Conservation (phyloP, 2,888 invertebrate genomes). For the Pomacea canaliculata region DNA sequence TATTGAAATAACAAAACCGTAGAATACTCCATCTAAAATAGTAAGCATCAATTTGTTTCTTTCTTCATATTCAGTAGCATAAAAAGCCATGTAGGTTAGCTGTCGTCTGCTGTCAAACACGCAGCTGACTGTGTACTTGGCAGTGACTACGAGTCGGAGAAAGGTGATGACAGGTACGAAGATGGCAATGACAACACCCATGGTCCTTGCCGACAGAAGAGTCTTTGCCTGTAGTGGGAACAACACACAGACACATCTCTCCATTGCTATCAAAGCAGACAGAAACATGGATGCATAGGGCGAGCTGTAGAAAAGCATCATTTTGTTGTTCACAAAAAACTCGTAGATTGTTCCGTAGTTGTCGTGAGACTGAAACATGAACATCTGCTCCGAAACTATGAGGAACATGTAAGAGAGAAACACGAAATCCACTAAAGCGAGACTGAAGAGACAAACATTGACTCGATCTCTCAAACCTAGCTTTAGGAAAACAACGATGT, state of each 20-base stretch:
- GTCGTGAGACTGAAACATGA: not conserved
- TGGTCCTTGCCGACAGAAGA: not conserved
- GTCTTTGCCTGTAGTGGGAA: not conserved
- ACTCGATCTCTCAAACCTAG: conserved; percentile 2
- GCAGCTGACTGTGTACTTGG: not conserved
- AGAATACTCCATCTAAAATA: not conserved
- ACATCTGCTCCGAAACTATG: not conserved
- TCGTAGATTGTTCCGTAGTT: not conserved
- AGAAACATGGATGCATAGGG: not conserved
- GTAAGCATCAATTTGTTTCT: not conserved
- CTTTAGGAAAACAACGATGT: not conserved
- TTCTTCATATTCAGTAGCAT: not conserved
- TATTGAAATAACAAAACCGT: not conserved
- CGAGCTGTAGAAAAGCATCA: not conserved
- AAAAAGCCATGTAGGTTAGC: not conserved
- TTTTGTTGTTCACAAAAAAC: not conserved
- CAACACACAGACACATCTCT: conserved; percentile 4
- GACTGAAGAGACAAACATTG: conserved; percentile 2
- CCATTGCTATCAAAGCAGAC: not conserved
- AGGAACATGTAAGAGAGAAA: not conserved
- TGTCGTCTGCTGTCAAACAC: no score
- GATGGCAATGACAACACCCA: not conserved
- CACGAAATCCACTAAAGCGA: not conserved
- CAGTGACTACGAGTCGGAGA: not conserved
- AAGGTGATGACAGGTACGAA: not conserved